Evolutionary conservation across 2,797 vertebrate species (phyloP).

Genomic region (Xerus rutilus): DNA sequence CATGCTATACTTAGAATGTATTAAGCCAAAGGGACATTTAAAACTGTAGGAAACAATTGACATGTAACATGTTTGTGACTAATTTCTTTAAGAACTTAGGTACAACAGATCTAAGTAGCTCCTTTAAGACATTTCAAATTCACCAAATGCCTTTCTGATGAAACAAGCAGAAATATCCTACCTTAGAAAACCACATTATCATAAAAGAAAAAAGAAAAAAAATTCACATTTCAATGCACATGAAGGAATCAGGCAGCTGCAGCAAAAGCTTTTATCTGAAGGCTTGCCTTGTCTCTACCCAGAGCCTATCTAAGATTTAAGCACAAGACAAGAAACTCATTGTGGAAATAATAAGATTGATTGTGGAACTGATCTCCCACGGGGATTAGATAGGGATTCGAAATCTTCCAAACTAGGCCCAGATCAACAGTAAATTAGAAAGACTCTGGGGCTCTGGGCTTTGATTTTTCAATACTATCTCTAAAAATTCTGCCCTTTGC

Average conservation of each 20-base stretch:
- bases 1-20: not conserved
- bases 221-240: conserved; percentile 58
- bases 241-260: conserved; percentile 71
- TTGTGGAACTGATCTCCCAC: conserved; percentile 84
- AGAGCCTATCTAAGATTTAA: conserved; percentile 77
- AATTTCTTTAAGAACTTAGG: conserved; percentile 49
- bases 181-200: conserved; percentile 60
- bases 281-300: conserved; percentile 5
- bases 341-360: conserved; percentile 80
- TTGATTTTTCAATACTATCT: conserved; percentile 56
- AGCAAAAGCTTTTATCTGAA: conserved; percentile 75
- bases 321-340: conserved; percentile 75
- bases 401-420: conserved; percentile 77
- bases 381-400: conserved; percentile 85
- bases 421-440: conserved; percentile 77
- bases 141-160: conserved; percentile 57
- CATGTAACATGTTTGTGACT: conserved; percentile 9
- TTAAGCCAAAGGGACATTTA: conserved; percentile 20
- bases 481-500: conserved; percentile 62
- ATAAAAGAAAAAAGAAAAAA: not conserved
- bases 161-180: conserved; percentile 67
- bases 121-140: conserved; percentile 41
- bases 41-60: conserved; percentile 7
- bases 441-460: conserved; percentile 62
- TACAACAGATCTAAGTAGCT: conserved; percentile 27